Percentiles rank a stretch among this genome's conserved stretches.
phyloP scores from a whole-genome alignment of 2,113 vertebrate genomes.

The Hystrix brachyura region DNA sequence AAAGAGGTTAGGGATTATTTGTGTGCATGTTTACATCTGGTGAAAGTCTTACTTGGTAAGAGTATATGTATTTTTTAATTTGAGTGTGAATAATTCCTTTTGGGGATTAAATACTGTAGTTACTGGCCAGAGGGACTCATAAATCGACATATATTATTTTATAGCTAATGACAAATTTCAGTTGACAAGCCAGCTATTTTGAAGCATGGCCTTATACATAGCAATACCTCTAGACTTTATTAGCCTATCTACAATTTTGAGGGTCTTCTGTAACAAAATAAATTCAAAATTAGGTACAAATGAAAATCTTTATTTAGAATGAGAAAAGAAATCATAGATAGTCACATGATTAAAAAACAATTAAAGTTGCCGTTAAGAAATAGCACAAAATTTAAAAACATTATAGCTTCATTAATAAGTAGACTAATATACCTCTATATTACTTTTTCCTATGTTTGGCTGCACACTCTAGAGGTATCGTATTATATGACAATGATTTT shows the following conservation, averaged over 20 bases:
- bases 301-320: conserved; percentile 46
- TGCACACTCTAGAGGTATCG: neutral
- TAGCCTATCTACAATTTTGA: neutral
- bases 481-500: neutral
- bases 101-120: conserved; percentile 65
- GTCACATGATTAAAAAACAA: neutral
- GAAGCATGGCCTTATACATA: conserved; percentile 22
- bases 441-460: neutral
- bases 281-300: conserved; percentile 42
- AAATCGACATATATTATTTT: conserved; percentile 55
- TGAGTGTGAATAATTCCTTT: conserved; percentile 57
- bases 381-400: conserved; percentile 4
- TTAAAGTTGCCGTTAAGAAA: neutral
- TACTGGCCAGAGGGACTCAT: conserved; percentile 64
- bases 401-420: neutral
- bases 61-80: conserved; percentile 61
- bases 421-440: neutral
- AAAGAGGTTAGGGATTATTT: conserved; percentile 73
- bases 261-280: neutral
- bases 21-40: conserved; percentile 70
- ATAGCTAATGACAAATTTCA: conserved; percentile 58
- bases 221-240: neutral
- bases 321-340: conserved; percentile 15
- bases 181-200: conserved; percentile 56
- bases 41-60: conserved; percentile 77